Base-by-base conservation (phyloP, 2,797 vertebrate genomes). In the Pristis pectinata region DNA sequence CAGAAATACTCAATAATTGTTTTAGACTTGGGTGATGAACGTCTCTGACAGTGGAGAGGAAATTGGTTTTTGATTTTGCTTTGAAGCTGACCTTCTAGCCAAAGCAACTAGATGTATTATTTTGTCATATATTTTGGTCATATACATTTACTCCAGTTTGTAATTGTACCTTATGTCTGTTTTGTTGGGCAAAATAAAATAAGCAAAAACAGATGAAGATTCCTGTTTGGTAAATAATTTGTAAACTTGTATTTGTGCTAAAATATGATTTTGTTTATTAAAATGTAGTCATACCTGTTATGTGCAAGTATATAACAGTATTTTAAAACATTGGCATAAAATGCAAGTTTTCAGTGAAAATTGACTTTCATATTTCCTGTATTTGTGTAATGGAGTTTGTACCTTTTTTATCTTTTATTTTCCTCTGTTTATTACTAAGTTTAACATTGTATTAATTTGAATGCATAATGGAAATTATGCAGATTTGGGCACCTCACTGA, bases 51-150 rank as follows among this genome's bases (percentile, higher is more conserved):
- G 97, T 97, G 96, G 96, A 97, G 96, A 97, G 96, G 97, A 98
- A 98, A 98, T 98, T 98, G 97, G 95, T 97, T 98, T 97, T 97
- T 97, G 97, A 97, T 98, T 96, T 96, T 97, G 95, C 97, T 97
- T 98, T 98, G 98, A 97, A 98, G 96, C 95, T 98, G 98, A 97
- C 98, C 97, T 98, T 98, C 97, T 97, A 96, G 96, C 97, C 97
- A 97, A 97, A 97, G 96, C 95, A 96, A 95, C 95, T 95, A 96
- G 95, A 97, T 97, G 97, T 97, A 96, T 97, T 98, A 97, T 96
- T 96, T 97, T 97, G 97, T 97, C 96, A 96, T 95, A 96, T 95
- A 93, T 95, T 97, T 95, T 96, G 49, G 95, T 91, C 95, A 87
- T 95, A 44, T 95, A 95, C 95, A 94, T 95, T 95, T 82, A 92